Evolutionary conservation across 92 coral and sea anemone species (phyloP), one percentile per base, ranked within the genome.

Genomic region (Heteractis magnifica): DNA sequence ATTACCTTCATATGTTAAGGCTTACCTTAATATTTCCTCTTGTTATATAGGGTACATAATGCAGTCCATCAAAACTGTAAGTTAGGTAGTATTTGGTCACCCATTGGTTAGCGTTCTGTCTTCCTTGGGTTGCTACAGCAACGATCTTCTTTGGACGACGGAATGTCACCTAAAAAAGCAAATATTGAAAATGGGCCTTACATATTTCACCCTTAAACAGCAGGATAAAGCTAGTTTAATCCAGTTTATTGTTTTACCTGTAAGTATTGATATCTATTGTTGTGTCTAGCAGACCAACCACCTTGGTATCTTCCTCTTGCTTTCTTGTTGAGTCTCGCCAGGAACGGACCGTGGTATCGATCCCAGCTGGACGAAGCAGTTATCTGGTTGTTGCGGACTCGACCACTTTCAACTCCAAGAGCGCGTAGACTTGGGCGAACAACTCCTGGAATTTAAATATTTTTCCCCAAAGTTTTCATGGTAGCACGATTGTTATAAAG

Each of bases 311-410:
- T 86, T 10, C 91, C 95, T 64, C 91, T 89, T 56, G 88, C 81
- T 49, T 81, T 84, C 34, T 51, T 72, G 79, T 92, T 82, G 15
- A 95, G 92, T 41, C 98, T 84, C 26, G 95, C 98, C 34, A 87
- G 78, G 86, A 79, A 88, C 1, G 95, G 86, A 4, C 84, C 90
- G 41, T 93, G 97, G 58, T 91, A 84, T 70, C 75, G 56, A 86
- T 93, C 90, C 94, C 94, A 93, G 56, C 65, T 60, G 12, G 97
- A 93, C 4, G 97, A 93, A 56, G 93, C 94, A 23, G 88, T 89
- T 56, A 93, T 82, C 49, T 83, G 90, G 18, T 56, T 55, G 74
- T 93, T 91, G 49, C 86, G 89, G 65, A 93, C 87, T 15, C 94
- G 94, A 16, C 94, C 92, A 76, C 87, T 89, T 55, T 85, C 83